phyloP scores from a whole-genome alignment of 2,113 vertebrate genomes.

The Platysteira castanea region DNA sequence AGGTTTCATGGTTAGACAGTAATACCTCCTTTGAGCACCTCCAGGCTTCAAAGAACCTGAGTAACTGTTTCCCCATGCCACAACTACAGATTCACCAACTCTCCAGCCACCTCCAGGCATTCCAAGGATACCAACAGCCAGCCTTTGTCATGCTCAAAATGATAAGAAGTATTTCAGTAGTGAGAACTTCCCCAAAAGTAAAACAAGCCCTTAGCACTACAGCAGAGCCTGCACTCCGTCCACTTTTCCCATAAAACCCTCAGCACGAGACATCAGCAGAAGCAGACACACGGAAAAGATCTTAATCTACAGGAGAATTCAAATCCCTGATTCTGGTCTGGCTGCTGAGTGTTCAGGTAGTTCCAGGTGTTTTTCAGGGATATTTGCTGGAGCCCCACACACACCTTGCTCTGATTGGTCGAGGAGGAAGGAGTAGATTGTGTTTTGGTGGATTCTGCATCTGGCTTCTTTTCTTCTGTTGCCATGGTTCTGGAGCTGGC shows the following conservation, averaged over 20 bases:
- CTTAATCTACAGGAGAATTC: neutral
- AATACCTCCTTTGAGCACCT: neutral
- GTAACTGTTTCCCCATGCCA: neutral
- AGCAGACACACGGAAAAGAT: neutral
- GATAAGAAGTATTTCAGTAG: neutral
- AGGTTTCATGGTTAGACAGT: neutral
- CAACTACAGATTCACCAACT: neutral
- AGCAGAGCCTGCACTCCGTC: neutral
- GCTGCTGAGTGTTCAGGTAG: constrained; percentile 1
- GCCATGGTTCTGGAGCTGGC: constrained; percentile 82
- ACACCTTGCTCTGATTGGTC: constrained; percentile 93
- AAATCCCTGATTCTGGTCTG: neutral
- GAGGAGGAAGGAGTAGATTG: constrained; percentile 91
- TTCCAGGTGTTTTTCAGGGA: neutral
- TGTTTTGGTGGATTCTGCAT: constrained; percentile 90
- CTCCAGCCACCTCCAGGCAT: neutral
- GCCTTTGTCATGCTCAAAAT: neutral
- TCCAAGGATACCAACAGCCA: neutral
- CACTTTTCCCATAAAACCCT: neutral
- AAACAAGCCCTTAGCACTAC: neutral
- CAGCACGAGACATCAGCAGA: neutral
- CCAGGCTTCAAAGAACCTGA: neutral
- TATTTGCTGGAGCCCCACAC: neutral
- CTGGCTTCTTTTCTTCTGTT: constrained; percentile 98
- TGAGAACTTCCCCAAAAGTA: neutral